These are phyloP conservation scores for Scotopteryx bipunctaria DNA, from an alignment of 2,888 invertebrate genomes.

Conservation along the genomic window DNA sequence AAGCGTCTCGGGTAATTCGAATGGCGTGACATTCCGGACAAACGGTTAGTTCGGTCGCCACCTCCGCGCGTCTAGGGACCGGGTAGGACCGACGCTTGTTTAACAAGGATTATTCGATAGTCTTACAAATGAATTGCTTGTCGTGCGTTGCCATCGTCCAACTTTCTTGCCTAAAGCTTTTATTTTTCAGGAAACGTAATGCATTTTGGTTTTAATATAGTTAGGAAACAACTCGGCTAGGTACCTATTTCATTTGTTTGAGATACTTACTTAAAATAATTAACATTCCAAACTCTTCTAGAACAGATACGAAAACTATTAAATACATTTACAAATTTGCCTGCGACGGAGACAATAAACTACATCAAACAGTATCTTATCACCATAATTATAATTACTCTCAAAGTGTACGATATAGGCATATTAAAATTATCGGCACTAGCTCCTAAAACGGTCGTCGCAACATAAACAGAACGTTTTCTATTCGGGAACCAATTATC, in stretches of 20 bases:
- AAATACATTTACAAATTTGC: constrained; percentile 24
- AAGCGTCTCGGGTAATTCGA: constrained; percentile 71
- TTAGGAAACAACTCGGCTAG: too few species aligned
- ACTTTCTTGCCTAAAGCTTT: neutral
- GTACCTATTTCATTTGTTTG: too few species aligned
- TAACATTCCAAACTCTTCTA: too few species aligned
- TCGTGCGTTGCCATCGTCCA: constrained; percentile 13
- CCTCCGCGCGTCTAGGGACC: constrained; percentile 43
- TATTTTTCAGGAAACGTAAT: neutral
- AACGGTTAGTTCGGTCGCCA: constrained; percentile 53
- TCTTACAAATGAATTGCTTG: constrained; percentile 45
- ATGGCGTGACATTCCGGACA: constrained; percentile 67
- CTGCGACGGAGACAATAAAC: constrained; percentile 37
- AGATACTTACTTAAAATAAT: too few species aligned
- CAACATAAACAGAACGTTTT: constrained; percentile 76
- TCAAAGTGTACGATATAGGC: constrained; percentile 56
- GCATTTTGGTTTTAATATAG: neutral
- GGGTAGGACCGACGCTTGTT: constrained; percentile 51
- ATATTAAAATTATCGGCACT: constrained; percentile 69
- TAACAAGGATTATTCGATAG: constrained; percentile 59
- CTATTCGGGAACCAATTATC: constrained; percentile 81
- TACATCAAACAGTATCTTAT: constrained; percentile 61
- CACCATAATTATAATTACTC: constrained; percentile 56
- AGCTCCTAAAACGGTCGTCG: constrained; percentile 63
- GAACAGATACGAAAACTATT: constrained; percentile 11